Percentiles rank a stretch among this genome's conserved stretches.
Evolutionary conservation across 2,113 vertebrate species (phyloP).

Genomic region (Lepisosteus osseus): DNA sequence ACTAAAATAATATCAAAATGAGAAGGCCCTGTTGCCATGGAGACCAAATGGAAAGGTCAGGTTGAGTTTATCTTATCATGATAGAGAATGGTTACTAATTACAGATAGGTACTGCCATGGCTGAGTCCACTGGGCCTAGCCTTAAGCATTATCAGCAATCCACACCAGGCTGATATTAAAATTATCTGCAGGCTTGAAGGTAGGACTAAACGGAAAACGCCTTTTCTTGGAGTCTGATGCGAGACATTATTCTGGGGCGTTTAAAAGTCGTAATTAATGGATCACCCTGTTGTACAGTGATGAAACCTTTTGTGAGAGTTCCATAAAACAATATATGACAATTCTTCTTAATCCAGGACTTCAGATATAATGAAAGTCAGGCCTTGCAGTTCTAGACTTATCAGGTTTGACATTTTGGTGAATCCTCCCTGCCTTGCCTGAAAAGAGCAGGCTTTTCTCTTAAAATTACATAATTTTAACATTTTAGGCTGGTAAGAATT

Average conservation of each 20-base stretch:
- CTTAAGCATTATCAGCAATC: conserved; percentile 71
- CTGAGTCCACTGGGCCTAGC: conserved; percentile 63
- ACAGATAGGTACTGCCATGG: conserved; percentile 70
- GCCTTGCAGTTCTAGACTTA: conserved; percentile 45
- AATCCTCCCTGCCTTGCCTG: conserved; percentile 66
- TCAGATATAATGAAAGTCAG: too few species aligned
- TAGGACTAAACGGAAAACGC: conserved; percentile 44
- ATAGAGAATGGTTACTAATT: conserved; percentile 82
- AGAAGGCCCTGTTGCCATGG: conserved; percentile 64
- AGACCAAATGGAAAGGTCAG: conserved; percentile 68
- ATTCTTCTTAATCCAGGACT: neutral
- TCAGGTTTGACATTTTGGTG: conserved; percentile 68
- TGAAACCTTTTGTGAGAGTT: neutral
- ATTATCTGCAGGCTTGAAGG: conserved; percentile 57
- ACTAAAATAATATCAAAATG: conserved; percentile 68
- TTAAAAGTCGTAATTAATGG: neutral
- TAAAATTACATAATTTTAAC: conserved; percentile 68
- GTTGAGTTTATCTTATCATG: conserved; percentile 78
- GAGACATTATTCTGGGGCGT: neutral
- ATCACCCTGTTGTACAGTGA: neutral
- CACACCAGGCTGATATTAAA: conserved; percentile 70
- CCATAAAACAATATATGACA: neutral
- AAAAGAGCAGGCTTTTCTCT: conserved; percentile 73
- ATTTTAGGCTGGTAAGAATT: conserved; percentile 25
- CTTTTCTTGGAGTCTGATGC: conserved; percentile 28